Evolutionary conservation across 2,113 vertebrate genomes (phyloP).

Genomic region (Butorides virescens): DNA sequence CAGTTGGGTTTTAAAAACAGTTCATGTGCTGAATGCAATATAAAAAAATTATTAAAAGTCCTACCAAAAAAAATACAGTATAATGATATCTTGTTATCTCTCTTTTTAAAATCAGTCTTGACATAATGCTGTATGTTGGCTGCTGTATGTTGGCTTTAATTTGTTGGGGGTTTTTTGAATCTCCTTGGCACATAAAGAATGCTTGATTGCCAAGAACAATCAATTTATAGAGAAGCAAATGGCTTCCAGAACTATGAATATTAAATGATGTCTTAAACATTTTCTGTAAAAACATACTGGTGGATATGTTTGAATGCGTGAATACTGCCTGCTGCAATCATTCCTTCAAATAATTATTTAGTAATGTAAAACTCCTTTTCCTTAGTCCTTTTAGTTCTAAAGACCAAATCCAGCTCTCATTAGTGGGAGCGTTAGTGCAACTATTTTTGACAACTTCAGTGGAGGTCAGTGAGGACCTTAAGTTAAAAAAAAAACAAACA

Average conservation of each 20-base stretch:
- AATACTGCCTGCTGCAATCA: background rate
- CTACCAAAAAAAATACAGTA: background rate
- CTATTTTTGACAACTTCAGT: background rate
- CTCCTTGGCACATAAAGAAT: conserved; percentile 25
- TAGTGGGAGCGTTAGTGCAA: background rate
- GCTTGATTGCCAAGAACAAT: conserved; percentile 53
- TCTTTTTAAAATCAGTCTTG: conserved; percentile 40
- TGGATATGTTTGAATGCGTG: conserved; percentile 17
- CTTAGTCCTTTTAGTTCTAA: background rate
- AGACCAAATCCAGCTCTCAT: background rate
- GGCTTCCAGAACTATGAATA: conserved; percentile 39
- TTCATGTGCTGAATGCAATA: background rate
- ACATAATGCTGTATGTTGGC: background rate
- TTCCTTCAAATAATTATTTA: background rate
- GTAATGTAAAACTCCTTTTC: conserved; percentile 8
- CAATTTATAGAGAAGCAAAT: conserved; percentile 25
- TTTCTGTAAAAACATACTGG: conserved; percentile 41
- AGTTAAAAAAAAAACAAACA: background rate
- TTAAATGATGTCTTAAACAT: conserved; percentile 39
- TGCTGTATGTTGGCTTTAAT: conserved; percentile 36
- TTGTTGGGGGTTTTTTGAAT: background rate
- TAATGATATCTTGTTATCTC: background rate
- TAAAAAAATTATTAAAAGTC: background rate
- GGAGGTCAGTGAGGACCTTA: background rate
- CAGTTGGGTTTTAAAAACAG: background rate